A percentile compares a stretch with the other conserved stretches of the same genome.
Conservation (phyloP, 2,797 vertebrate species). For the Microctenopoma lineatum region DNA sequence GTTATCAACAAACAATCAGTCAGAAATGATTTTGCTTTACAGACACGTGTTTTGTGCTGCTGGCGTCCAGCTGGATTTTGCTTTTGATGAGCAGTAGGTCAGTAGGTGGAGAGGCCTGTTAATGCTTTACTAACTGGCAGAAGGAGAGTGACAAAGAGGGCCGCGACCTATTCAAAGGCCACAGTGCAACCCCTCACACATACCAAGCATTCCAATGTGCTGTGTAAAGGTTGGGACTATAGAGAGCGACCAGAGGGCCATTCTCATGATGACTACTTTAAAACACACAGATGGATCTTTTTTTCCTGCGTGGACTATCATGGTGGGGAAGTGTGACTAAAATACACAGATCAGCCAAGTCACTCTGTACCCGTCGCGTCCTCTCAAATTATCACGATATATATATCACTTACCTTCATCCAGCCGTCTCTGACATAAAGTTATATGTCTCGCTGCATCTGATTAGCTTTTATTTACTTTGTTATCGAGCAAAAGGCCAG, state of each 20-base stretch:
- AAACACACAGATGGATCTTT: conserved; percentile 62
- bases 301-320: not conserved
- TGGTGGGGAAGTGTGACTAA: conserved; percentile 37
- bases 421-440: not conserved
- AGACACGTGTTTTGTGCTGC: conserved; percentile 56
- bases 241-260: conserved; percentile 71
- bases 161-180: conserved; percentile 83
- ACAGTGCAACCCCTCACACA: conserved; percentile 76
- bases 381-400: conserved; percentile 2
- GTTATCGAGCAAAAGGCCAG: not conserved
- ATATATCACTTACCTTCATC: not conserved
- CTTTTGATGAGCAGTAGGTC: conserved; percentile 63
- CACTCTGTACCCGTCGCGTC: conserved; percentile 21
- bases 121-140: conserved; percentile 78
- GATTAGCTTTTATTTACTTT: conserved; percentile 2
- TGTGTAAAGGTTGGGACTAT: conserved; percentile 87
- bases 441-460: not conserved
- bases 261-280: conserved; percentile 78
- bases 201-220: conserved; percentile 90
- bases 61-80: conserved; percentile 49
- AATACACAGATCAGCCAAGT: conserved; percentile 24
- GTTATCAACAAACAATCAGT: conserved; percentile 26
- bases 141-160: conserved; percentile 83
- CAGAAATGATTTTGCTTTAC: conserved; percentile 50
- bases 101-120: conserved; percentile 65